Conservation (phyloP, 2,113 vertebrate genomes). For the Indicator maculatus region DNA sequence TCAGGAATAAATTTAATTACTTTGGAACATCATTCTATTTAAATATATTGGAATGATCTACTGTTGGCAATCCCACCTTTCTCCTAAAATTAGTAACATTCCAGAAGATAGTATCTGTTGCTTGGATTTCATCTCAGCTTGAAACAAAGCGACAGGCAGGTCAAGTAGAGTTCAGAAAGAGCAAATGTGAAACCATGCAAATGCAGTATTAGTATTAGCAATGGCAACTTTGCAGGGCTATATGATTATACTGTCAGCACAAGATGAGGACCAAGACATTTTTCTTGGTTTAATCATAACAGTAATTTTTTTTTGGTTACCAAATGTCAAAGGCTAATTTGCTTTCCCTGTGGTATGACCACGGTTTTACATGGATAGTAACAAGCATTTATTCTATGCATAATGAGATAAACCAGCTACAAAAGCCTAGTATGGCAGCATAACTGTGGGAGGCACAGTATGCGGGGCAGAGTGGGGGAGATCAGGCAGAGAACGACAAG, state of each 20-base stretch:
- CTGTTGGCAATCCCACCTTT: background rate
- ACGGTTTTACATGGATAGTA: background rate
- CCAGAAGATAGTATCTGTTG: background rate
- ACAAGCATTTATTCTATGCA: background rate
- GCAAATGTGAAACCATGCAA: background rate
- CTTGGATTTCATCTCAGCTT: background rate
- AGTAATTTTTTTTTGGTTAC: background rate
- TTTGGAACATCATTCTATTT: background rate
- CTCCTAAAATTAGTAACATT: background rate
- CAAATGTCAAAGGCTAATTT: background rate
- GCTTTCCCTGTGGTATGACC: background rate
- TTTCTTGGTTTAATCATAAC: background rate
- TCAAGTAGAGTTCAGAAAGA: background rate
- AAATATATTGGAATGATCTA: background rate
- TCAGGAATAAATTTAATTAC: background rate
- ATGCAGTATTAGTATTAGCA: background rate
- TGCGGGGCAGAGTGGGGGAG: too few species aligned
- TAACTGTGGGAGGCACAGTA: background rate
- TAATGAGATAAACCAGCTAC: too few species aligned
- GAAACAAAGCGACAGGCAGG: background rate
- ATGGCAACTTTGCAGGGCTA: background rate
- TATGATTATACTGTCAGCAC: background rate
- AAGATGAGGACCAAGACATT: background rate
- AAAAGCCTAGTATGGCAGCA: background rate
- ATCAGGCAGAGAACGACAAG: background rate